Conservation (phyloP, 2,113 vertebrate species). For the Mormoops blainvillei region DNA sequence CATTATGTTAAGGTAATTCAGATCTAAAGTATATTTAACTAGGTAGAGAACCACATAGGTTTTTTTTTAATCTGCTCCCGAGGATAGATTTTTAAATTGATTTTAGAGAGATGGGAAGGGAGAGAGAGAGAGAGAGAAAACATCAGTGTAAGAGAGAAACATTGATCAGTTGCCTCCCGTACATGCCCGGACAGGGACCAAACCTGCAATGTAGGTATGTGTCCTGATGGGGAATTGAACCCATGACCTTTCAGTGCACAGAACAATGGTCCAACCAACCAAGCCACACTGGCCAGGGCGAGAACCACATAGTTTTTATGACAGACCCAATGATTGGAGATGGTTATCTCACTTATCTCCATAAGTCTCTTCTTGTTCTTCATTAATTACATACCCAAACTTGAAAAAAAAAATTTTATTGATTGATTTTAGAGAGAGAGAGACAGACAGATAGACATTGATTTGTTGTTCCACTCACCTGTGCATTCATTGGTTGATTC, state of each 20-base stretch:
- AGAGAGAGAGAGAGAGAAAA: neutral
- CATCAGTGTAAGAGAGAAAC: neutral
- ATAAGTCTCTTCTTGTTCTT: neutral
- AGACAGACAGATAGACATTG: neutral
- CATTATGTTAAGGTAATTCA: slow-evolving; percentile 14
- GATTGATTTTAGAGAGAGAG: neutral
- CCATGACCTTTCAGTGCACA: too few species aligned
- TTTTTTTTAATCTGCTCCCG: neutral
- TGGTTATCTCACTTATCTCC: neutral
- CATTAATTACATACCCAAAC: neutral
- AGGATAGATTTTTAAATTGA: neutral
- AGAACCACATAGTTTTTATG: neutral
- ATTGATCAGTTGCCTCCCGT: neutral
- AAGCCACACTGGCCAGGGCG: too few species aligned
- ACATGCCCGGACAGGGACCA: neutral
- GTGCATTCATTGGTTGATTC: neutral
- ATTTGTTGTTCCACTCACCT: too few species aligned
- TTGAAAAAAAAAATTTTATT: too few species aligned
- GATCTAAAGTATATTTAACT: slow-evolving; percentile 13
- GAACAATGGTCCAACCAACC: too few species aligned
- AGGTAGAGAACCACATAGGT: neutral
- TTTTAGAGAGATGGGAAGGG: neutral
- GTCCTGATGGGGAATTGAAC: too few species aligned
- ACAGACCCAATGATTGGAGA: neutral
- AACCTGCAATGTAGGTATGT: too few species aligned